Percentiles rank a stretch among this genome's conserved stretches.
phyloP scores from a whole-genome alignment of 2,888 invertebrate species.

The Cataglyphis albicans region DNA sequence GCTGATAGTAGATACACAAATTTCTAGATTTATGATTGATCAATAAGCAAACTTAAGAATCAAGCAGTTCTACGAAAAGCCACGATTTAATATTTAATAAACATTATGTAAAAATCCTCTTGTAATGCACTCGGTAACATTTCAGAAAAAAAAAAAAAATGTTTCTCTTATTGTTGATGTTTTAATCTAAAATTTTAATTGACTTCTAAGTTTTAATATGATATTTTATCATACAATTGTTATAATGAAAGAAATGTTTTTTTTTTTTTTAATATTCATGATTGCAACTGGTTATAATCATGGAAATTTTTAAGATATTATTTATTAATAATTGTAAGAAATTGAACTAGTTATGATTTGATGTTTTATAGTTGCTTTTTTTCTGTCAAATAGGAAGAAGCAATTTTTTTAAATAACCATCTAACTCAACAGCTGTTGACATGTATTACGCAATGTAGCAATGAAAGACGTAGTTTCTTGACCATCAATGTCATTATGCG shows the following conservation, averaged over 20 bases:
- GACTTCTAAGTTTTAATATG: not conserved
- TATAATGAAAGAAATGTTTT: not conserved
- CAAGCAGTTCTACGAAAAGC: not conserved
- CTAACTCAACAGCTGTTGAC: not conserved
- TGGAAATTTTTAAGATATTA: too few relatives aligned
- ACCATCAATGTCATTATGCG: not conserved
- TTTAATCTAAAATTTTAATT: not conserved
- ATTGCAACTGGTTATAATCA: not conserved
- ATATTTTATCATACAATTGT: not conserved
- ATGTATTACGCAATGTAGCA: conserved; percentile 1
- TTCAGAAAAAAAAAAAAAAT: not conserved
- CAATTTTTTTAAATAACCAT: not conserved
- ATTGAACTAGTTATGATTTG: not conserved
- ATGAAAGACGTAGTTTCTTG: not conserved
- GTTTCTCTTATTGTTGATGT: not conserved
- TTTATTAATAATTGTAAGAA: not conserved
- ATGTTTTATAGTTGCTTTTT: not conserved
- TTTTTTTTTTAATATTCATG: not conserved
- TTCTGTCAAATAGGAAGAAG: not conserved
- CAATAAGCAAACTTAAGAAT: not conserved
- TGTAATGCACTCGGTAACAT: not conserved
- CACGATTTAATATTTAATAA: not conserved
- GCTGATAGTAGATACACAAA: not conserved
- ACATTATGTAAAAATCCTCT: not conserved
- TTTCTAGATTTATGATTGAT: too few relatives aligned